These are phyloP conservation scores for Beris morrisii DNA, from an alignment of 2,888 invertebrate species.

Conservation along the genomic window DNA sequence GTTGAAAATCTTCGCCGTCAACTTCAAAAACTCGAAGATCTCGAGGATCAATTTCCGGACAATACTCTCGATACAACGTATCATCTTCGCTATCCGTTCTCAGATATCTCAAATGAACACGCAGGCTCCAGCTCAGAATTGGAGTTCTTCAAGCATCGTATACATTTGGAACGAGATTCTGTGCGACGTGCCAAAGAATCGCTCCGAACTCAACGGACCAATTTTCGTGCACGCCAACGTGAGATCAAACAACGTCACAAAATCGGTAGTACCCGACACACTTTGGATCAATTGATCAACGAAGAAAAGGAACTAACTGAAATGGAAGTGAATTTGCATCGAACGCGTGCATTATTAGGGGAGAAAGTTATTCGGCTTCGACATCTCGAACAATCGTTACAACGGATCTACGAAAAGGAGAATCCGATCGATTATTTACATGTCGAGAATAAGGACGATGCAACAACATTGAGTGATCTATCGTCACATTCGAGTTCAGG, in stretches of 20 bases:
- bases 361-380: constrained; percentile 80
- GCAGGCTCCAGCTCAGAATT: constrained; percentile 65
- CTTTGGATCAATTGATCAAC: constrained; percentile 58
- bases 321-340: constrained; percentile 80
- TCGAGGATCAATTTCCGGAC: constrained; percentile 80
- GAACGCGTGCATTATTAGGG: constrained; percentile 76
- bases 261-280: constrained; percentile 46
- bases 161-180: constrained; percentile 78
- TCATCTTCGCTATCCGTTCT: constrained; percentile 78
- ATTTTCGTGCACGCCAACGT: constrained; percentile 67
- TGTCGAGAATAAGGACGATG: constrained; percentile 59
- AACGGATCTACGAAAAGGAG: constrained; percentile 59
- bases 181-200: constrained; percentile 81
- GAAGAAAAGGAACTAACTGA: constrained; percentile 82
- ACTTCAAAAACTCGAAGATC: constrained; percentile 76
- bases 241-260: constrained; percentile 59
- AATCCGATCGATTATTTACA: constrained; percentile 49
- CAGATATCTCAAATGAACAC: constrained; percentile 62
- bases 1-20: constrained; percentile 79
- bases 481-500: constrained; percentile 62
- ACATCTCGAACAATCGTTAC: constrained; percentile 76
- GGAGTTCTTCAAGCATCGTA: constrained; percentile 81
- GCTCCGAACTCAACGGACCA: constrained; percentile 67
- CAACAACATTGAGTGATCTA: constrained; percentile 65
- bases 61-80: constrained; percentile 71